Percentiles rank a stretch among this genome's conserved stretches.
phyloP scores from a whole-genome alignment of 2,888 invertebrate genomes.

The Lithophane semibrunnea region DNA sequence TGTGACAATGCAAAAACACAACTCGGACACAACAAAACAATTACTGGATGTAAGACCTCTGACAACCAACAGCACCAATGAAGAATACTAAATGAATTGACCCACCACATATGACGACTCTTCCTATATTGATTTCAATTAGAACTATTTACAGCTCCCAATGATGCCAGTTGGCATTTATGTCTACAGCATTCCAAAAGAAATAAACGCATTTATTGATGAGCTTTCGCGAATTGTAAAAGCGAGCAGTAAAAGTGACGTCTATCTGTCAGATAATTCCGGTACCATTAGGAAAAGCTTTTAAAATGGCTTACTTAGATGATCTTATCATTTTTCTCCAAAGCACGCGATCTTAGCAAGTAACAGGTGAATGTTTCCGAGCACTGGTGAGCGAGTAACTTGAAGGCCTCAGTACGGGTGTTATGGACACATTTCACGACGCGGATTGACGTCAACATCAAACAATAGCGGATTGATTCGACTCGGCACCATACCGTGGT shows the following conservation, averaged over 20 bases:
- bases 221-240: constrained; percentile 32
- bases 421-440: constrained; percentile 67
- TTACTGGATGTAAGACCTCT: constrained; percentile 62
- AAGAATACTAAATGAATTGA: constrained; percentile 75
- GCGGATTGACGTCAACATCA: constrained; percentile 78
- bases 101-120: constrained; percentile 71
- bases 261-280: constrained; percentile 19
- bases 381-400: constrained; percentile 65
- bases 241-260: constrained; percentile 24
- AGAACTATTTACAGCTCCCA: constrained; percentile 64
- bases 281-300: constrained; percentile 47
- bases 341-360: constrained; percentile 56
- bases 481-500: constrained; percentile 65
- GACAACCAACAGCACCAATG: constrained; percentile 67
- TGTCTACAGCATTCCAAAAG: constrained; percentile 44
- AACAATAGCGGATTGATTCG: constrained; percentile 82
- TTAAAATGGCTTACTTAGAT: constrained; percentile 27
- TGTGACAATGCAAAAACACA: constrained; percentile 58
- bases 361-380: constrained; percentile 73
- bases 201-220: constrained; percentile 51
- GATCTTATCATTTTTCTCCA: constrained; percentile 28
- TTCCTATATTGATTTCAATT: constrained; percentile 77
- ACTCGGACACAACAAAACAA: constrained; percentile 67
- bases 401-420: constrained; percentile 66
- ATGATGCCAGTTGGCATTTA: constrained; percentile 47